Evolutionary conservation across 2,113 vertebrate genomes (phyloP).

Genomic region (Xyrauchen texanus): DNA sequence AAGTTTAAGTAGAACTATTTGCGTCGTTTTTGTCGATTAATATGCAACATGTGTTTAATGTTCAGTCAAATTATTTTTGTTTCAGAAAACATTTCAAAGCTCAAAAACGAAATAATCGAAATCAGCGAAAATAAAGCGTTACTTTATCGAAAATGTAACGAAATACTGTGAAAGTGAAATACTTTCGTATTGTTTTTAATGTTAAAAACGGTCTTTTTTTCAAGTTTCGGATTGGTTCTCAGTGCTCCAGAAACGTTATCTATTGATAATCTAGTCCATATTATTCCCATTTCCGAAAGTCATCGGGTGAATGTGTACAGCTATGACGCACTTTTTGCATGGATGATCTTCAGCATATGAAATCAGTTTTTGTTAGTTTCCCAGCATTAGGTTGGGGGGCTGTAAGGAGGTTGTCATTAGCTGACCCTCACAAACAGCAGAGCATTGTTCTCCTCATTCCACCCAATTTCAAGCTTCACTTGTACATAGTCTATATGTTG

Average conservation of each 20-base stretch:
- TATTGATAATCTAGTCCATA: neutral
- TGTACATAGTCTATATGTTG: slow-evolving; percentile 79
- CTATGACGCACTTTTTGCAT: slow-evolving; percentile 8
- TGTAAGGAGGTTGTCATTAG: slow-evolving; percentile 70
- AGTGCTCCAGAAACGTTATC: neutral
- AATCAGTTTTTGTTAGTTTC: slow-evolving; percentile 55
- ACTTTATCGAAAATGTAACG: too few species aligned
- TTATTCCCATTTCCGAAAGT: neutral
- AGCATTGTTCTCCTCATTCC: slow-evolving; percentile 87
- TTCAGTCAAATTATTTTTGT: too few species aligned
- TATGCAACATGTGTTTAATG: too few species aligned
- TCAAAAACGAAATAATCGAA: too few species aligned
- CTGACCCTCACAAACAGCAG: slow-evolving; percentile 67
- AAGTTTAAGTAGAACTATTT: too few species aligned
- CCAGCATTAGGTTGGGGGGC: slow-evolving; percentile 72
- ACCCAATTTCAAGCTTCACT: slow-evolving; percentile 73
- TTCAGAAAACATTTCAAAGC: too few species aligned
- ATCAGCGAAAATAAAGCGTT: too few species aligned
- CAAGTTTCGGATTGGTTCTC: too few species aligned
- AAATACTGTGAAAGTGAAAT: too few species aligned
- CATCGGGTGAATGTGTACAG: neutral
- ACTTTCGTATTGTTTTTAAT: too few species aligned
- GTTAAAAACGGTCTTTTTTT: too few species aligned
- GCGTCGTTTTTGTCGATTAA: too few species aligned
- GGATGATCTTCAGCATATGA: slow-evolving; percentile 33